Evolutionary conservation across 2,888 invertebrate species (phyloP).

Genomic region (Drosophila mayaguana): DNA sequence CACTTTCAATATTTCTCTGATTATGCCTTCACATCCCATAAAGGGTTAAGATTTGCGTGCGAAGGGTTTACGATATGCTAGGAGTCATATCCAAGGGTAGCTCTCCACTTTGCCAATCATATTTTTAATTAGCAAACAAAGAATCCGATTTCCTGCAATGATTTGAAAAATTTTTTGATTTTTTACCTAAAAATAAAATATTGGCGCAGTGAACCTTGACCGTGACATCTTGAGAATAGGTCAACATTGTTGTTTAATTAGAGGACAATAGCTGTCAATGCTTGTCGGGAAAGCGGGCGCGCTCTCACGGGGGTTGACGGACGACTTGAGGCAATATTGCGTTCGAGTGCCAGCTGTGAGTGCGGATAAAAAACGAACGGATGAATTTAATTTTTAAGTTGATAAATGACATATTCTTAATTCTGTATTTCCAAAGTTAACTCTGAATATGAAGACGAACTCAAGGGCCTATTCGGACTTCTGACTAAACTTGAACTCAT

Average conservation of each 20-base stretch:
- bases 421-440: background rate
- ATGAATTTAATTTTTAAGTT: background rate
- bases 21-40: background rate
- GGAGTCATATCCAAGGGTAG: conserved; percentile 37
- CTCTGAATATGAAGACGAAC: too few species aligned
- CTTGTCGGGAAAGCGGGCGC: conserved; percentile 21
- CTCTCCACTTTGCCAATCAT: conserved; percentile 28
- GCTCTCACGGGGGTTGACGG: conserved; percentile 9
- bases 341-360: conserved; percentile 63
- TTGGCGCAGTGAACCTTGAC: conserved; percentile 63
- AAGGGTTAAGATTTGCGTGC: conserved; percentile 11
- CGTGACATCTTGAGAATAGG: conserved; percentile 66
- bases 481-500: background rate
- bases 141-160: conserved; percentile 39
- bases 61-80: conserved; percentile 52
- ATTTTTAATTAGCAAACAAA: conserved; percentile 73
- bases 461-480: too few species aligned
- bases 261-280: conserved; percentile 77
- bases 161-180: conserved; percentile 36
- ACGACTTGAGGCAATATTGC: conserved; percentile 7
- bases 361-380: background rate
- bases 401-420: too few species aligned
- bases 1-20: conserved; percentile 13
- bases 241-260: conserved; percentile 79
- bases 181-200: conserved; percentile 43